phyloP scores from a whole-genome alignment of 2,113 vertebrate genomes.

The Tachysurus fulvidraco region DNA sequence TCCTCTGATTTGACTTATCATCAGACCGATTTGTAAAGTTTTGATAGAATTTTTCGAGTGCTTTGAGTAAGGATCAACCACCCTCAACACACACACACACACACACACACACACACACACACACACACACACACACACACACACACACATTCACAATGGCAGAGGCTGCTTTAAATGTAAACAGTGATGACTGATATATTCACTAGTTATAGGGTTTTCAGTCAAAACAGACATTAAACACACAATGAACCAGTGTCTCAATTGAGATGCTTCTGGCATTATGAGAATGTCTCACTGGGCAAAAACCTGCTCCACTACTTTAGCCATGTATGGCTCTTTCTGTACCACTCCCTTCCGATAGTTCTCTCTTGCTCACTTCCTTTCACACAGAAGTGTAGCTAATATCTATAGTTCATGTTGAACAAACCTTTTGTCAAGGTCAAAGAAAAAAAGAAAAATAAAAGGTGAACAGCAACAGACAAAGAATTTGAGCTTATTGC shows the following conservation, averaged over 20 bases:
- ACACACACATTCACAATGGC: neutral
- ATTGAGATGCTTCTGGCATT: conserved; percentile 23
- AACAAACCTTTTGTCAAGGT: neutral
- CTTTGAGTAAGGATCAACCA: neutral
- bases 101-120: conserved; percentile 6
- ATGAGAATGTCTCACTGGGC: conserved; percentile 22
- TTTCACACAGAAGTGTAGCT: neutral
- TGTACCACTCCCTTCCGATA: conserved; percentile 24
- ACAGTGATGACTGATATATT: conserved; percentile 13
- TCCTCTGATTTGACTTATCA: neutral
- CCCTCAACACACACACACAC: neutral
- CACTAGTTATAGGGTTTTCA: conserved; percentile 28
- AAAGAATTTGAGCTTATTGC: neutral
- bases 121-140: conserved; percentile 1
- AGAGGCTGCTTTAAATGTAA: neutral
- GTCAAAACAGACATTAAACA: neutral
- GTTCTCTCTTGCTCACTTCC: conserved; percentile 2
- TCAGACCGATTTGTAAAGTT: neutral
- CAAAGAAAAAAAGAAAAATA: no score
- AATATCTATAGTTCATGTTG: neutral
- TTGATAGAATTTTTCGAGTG: neutral
- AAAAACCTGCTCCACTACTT: conserved; percentile 35
- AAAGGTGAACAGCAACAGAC: neutral
- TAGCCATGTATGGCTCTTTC: neutral
- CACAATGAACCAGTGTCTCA: neutral